A percentile compares a stretch with the other conserved stretches of the same genome.
phyloP scores from a whole-genome alignment of 2,797 vertebrate genomes.

The Propithecus deckenii region DNA sequence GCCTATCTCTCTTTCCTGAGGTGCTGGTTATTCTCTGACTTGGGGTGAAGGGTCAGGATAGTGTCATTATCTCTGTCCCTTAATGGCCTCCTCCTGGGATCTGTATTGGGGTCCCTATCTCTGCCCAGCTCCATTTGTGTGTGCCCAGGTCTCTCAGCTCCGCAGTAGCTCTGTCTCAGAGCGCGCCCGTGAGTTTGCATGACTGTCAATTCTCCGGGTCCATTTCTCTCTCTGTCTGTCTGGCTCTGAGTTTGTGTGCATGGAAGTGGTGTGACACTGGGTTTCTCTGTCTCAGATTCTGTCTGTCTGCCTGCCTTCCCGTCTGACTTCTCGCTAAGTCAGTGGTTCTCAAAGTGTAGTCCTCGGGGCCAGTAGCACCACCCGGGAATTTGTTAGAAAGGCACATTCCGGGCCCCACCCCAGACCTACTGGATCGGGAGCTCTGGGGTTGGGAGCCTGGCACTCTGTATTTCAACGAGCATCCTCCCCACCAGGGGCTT shows the following conservation, averaged over 20 bases:
- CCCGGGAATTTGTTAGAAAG: background rate
- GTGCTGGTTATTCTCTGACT: background rate
- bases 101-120: background rate
- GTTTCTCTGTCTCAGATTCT: background rate
- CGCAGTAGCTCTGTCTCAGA: background rate
- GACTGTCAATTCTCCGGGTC: background rate
- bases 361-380: background rate
- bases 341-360: background rate
- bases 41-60: background rate
- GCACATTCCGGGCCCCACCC: background rate
- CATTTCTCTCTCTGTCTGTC: background rate
- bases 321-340: background rate
- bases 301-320: background rate
- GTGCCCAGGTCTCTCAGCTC: background rate
- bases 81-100: background rate
- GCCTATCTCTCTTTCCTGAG: background rate
- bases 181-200: rapidly evolving
- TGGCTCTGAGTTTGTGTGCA: background rate
- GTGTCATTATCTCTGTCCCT: background rate
- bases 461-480: background rate
- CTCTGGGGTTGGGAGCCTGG: background rate
- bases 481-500: background rate
- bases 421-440: background rate
- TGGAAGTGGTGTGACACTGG: rapidly evolving
- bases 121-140: background rate